Conservation (phyloP, 2,797 vertebrate species). For the Mus minutoides region DNA sequence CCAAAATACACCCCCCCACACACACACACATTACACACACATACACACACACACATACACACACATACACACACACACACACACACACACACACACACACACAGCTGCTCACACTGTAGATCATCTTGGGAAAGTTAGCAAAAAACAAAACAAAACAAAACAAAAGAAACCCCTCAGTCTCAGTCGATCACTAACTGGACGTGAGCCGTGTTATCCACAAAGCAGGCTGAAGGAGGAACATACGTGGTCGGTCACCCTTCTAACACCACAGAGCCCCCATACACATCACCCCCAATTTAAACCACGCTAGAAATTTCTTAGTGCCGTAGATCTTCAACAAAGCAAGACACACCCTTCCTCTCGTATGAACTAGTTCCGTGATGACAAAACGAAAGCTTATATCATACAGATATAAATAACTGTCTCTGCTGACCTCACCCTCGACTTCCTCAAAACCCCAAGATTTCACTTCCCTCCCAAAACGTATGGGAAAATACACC, state of each 20-base stretch:
- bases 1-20: background rate
- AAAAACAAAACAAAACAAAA: background rate
- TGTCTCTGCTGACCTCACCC: background rate
- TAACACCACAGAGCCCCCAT: background rate
- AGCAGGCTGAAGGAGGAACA: background rate
- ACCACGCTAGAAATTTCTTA: background rate
- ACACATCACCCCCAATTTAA: background rate
- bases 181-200: background rate
- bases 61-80: background rate
- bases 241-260: background rate
- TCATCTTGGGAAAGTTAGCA: slow-evolving; percentile 24
- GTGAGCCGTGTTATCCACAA: background rate
- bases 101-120: background rate
- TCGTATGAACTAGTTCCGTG: slow-evolving; percentile 25
- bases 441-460: slow-evolving; percentile 66
- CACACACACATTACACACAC: background rate
- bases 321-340: background rate
- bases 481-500: background rate
- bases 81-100: background rate
- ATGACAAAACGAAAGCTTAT: background rate
- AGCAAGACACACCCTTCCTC: slow-evolving; percentile 2
- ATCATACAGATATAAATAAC: slow-evolving; percentile 62
- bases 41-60: background rate
- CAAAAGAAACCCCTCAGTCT: background rate
- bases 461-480: slow-evolving; percentile 56